Evolutionary conservation across 2,113 vertebrate genomes (phyloP).

Genomic region (Geococcyx californianus): DNA sequence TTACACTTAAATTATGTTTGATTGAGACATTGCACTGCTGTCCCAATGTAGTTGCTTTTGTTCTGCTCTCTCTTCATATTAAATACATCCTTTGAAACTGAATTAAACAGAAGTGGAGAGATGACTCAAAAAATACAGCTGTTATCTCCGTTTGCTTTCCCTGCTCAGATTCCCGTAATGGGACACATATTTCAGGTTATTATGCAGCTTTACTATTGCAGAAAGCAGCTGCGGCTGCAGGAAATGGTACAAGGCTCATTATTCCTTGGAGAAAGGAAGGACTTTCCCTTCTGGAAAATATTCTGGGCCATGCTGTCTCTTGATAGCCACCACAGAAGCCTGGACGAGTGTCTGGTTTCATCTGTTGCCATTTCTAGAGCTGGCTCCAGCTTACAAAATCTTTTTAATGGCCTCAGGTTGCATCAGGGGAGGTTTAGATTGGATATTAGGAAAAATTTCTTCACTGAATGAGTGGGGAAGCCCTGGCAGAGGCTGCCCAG

Average conservation of each 20-base stretch:
- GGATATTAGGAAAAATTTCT: too few relatives aligned
- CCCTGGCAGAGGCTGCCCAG: too few relatives aligned
- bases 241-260: not conserved
- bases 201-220: not conserved
- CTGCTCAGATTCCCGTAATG: not conserved
- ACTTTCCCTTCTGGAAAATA: not conserved
- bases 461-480: too few relatives aligned
- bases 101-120: not conserved
- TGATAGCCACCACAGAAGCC: not conserved
- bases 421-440: too few relatives aligned
- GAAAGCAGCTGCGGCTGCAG: not conserved
- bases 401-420: too few relatives aligned
- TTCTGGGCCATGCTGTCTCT: not conserved
- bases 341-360: not conserved
- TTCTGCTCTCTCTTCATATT: not conserved
- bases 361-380: not conserved
- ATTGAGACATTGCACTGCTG: not conserved
- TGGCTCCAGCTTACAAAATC: not conserved
- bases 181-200: not conserved
- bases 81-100: not conserved
- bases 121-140: not conserved
- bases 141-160: not conserved
- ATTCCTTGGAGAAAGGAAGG: not conserved
- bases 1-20: not conserved
- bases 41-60: conserved; percentile 4